phyloP scores from a whole-genome alignment of 64 coral and sea anemone genomes.

The Actinia tenebrosa region DNA sequence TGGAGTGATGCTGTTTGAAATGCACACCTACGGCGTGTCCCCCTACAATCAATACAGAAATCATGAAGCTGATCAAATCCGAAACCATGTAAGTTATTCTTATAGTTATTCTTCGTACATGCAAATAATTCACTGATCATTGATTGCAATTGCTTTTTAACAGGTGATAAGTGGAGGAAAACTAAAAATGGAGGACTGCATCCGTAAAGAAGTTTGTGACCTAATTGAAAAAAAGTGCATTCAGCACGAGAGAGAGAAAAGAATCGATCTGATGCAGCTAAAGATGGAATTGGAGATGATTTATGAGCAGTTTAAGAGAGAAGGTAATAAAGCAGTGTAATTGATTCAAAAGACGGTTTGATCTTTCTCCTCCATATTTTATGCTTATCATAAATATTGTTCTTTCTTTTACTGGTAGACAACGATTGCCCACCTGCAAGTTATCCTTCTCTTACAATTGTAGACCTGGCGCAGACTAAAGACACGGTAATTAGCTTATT shows the following conservation, averaged over 20 bases:
- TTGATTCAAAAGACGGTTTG: background rate
- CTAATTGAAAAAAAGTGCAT: background rate
- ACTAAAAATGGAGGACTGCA: background rate
- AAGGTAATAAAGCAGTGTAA: background rate
- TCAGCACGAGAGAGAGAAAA: background rate
- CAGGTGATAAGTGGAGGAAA: background rate
- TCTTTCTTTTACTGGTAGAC: background rate
- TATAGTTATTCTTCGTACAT: background rate
- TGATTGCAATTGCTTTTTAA: background rate
- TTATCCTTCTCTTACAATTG: background rate
- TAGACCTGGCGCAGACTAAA: background rate
- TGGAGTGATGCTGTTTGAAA: constrained; percentile 40
- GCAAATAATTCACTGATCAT: background rate
- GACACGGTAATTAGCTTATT: background rate
- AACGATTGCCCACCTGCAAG: background rate
- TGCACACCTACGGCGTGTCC: constrained; percentile 44
- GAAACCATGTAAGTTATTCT: background rate
- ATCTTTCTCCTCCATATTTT: background rate
- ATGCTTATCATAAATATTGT: background rate
- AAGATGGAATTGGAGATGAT: background rate
- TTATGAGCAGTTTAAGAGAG: background rate
- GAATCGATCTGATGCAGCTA: background rate
- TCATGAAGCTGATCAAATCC: background rate
- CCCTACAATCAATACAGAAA: constrained; percentile 24
- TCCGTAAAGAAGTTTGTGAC: background rate